These are phyloP conservation scores for Dipodomys ordii DNA, from an alignment of 2,113 vertebrate species.

Conservation along the genomic window DNA sequence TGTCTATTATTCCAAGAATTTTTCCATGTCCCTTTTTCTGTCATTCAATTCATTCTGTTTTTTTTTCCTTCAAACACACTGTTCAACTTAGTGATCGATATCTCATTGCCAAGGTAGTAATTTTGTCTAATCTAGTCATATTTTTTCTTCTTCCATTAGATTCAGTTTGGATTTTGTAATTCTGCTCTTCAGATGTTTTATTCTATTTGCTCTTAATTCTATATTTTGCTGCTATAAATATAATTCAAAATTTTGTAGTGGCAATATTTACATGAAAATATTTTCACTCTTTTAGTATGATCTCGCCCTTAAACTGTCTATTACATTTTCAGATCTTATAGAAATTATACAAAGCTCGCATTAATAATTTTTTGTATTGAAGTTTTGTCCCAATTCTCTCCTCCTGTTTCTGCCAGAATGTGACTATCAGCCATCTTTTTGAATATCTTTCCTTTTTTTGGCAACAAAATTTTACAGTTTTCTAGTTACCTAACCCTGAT, in stretches of 20 bases:
- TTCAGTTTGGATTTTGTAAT: not conserved
- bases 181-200: not conserved
- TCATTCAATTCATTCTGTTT: not conserved
- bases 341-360: not conserved
- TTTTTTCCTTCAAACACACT: not conserved
- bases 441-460: not conserved
- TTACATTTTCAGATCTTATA: constrained; percentile 24
- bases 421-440: not conserved
- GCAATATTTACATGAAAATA: not conserved
- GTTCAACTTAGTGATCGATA: not conserved
- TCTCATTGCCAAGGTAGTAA: not conserved
- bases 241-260: not conserved
- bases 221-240: not conserved
- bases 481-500: not conserved
- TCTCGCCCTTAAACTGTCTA: not conserved
- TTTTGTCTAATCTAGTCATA: not conserved
- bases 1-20: not conserved
- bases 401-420: not conserved
- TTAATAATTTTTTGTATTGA: not conserved
- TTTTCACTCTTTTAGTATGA: not conserved
- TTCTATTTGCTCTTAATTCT: not conserved
- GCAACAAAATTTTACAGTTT: not conserved
- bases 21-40: not conserved
- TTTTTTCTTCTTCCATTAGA: not conserved
- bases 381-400: not conserved